Evolutionary conservation across 2,888 invertebrate genomes (phyloP), one percentile per base, ranked within the genome.

Genomic region (Nomada fabriciana): DNA sequence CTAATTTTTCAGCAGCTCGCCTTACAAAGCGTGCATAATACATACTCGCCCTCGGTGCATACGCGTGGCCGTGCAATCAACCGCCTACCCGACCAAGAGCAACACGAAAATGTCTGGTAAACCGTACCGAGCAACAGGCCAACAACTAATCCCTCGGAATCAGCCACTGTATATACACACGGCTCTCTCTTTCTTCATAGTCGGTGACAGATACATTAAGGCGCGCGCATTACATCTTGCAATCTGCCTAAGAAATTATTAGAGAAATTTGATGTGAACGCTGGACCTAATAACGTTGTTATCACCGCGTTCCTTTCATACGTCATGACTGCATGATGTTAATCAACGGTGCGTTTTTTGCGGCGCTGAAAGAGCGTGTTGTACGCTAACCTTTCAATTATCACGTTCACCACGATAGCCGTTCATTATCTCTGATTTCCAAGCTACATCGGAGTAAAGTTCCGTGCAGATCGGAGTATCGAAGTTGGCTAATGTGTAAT

Each of bases 21-120:
- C 85, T 90, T 90, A 90, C 89, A 91, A 91, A 91, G 90, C 91
- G 89, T 91, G 91, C 87, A 90, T 91, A 91, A 91, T 90, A 86
- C 87, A 91, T 90, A 86, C 87, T 77, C 88, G 86, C 87, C 81
- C 82, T 85, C 79, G 82, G 76, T 73, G 77, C 80, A 79, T 75
- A 75, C 89, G 82, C 88, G 85, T 79, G 87, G 86, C 85, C 79
- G 83, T 83, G 89, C 91, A 91, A 91, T 91, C 91, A 91, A 83
- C 87, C 88, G 90, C 83, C 86, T 83, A 86, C 83, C 82, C 47
- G 60, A 78, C 78, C 79, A 81, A 72, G 79, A 86, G 80, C 85
- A 85, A 77, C 85, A 77, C 82, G 78, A 86, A 73, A 79, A 70
- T 23, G 68, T 7, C 78, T 80, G 84, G 86, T 86, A 83, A 78